phyloP scores from a whole-genome alignment of 2,888 invertebrate genomes.

The Chloroclystis v-ata region DNA sequence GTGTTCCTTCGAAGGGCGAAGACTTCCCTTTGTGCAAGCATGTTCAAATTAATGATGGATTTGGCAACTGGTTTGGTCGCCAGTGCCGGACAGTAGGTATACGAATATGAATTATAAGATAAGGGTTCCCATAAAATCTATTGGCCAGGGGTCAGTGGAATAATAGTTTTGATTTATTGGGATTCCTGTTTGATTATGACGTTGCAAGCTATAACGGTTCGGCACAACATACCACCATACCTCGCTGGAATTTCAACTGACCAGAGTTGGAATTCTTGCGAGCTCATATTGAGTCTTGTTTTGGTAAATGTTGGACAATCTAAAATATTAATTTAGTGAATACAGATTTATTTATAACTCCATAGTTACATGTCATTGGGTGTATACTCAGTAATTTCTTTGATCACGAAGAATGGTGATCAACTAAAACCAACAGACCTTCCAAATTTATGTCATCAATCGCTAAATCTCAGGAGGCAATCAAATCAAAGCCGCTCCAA shows the following conservation, averaged over 20 bases:
- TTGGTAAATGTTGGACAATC: no score
- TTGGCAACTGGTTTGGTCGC: constrained; percentile 61
- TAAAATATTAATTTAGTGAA: no score
- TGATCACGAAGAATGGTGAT: no score
- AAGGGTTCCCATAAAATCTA: constrained; percentile 66
- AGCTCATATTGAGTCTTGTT: no score
- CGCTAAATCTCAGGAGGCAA: constrained; percentile 8
- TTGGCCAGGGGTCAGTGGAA: constrained; percentile 33
- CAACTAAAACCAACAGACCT: no score
- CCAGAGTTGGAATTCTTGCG: no score
- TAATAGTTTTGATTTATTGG: constrained; percentile 29
- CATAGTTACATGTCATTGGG: no score
- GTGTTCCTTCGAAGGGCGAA: constrained; percentile 61
- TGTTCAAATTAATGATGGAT: constrained; percentile 60
- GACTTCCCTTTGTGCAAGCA: constrained; percentile 56
- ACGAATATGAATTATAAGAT: constrained; percentile 72
- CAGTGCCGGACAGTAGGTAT: constrained; percentile 45
- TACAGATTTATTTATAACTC: no score
- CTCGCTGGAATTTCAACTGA: no score
- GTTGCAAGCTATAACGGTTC: constrained; percentile 1
- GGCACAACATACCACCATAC: no score
- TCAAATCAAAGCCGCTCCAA: constrained; percentile 10
- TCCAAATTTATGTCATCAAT: not conserved
- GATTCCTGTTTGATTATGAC: constrained; percentile 24
- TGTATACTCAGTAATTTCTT: no score